phyloP scores from a whole-genome alignment of 2,888 invertebrate genomes.

The Metalampra italica region DNA sequence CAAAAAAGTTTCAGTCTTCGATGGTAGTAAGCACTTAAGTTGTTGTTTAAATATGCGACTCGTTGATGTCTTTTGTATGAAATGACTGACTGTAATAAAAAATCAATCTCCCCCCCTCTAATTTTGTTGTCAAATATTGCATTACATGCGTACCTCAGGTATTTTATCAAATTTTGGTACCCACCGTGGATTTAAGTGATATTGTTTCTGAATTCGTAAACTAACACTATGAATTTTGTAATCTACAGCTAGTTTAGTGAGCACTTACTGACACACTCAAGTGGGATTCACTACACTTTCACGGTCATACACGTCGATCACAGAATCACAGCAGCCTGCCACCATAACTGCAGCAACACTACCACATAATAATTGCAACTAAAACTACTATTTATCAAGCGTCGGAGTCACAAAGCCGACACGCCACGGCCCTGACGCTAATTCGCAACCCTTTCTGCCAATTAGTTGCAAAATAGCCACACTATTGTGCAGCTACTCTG shows the following conservation, averaged over 20 bases:
- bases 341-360: background rate
- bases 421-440: constrained; percentile 69
- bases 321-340: background rate
- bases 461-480: constrained; percentile 77
- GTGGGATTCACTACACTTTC: too few species aligned
- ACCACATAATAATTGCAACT: constrained; percentile 7
- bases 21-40: too few species aligned
- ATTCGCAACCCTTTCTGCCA: constrained; percentile 78
- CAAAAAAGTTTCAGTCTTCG: too few species aligned
- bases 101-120: too few species aligned
- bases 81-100: background rate
- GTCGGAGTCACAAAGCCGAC: constrained; percentile 58
- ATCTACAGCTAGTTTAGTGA: too few species aligned
- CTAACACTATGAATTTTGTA: too few species aligned
- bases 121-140: too few species aligned
- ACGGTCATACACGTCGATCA: background rate
- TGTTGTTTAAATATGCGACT: background rate
- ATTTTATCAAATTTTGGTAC: too few species aligned
- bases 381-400: constrained; percentile 44
- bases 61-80: background rate
- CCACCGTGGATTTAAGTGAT: too few species aligned
- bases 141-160: too few species aligned
- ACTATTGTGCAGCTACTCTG: constrained; percentile 69
- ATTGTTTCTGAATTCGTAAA: too few species aligned
- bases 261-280: too few species aligned